Evolutionary conservation across 2,797 vertebrate species (phyloP).

Genomic region (Hemibagrus guttatus): DNA sequence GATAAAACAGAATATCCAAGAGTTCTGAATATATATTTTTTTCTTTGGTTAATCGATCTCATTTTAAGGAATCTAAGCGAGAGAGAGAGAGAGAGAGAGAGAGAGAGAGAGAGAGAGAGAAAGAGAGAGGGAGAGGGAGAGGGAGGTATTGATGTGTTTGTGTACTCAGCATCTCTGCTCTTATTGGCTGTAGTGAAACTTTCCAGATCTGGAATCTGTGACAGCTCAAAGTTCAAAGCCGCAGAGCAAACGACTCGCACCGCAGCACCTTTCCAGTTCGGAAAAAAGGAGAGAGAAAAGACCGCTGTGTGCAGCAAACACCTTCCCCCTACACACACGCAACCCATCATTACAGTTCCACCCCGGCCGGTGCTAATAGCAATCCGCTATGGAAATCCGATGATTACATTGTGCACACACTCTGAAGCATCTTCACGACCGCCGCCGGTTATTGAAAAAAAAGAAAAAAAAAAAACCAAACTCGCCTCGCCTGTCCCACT

Average conservation of each 20-base stretch:
- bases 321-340: slow-evolving; percentile 60
- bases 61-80: slow-evolving; percentile 71
- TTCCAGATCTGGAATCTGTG: slow-evolving; percentile 29
- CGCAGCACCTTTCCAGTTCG: neutral
- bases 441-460: slow-evolving; percentile 70
- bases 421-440: slow-evolving; percentile 72
- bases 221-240: slow-evolving; percentile 25
- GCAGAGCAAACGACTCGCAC: neutral
- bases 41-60: slow-evolving; percentile 79
- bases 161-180: slow-evolving; percentile 18
- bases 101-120: slow-evolving; percentile 72
- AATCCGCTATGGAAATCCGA: slow-evolving; percentile 78
- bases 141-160: slow-evolving; percentile 69
- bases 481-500: slow-evolving; percentile 61
- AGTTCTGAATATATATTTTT: slow-evolving; percentile 73
- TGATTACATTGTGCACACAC: slow-evolving; percentile 72
- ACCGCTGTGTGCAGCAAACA: slow-evolving; percentile 48
- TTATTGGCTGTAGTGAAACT: slow-evolving; percentile 11
- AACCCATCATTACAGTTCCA: slow-evolving; percentile 59
- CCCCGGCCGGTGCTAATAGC: slow-evolving; percentile 70
- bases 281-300: neutral
- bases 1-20: slow-evolving; percentile 80
- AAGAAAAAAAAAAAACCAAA: neutral
- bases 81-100: slow-evolving; percentile 64
- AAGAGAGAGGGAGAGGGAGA: slow-evolving; percentile 72